Evolutionary conservation across 2,113 vertebrate genomes (phyloP).

Genomic region (Malurus elegans): DNA sequence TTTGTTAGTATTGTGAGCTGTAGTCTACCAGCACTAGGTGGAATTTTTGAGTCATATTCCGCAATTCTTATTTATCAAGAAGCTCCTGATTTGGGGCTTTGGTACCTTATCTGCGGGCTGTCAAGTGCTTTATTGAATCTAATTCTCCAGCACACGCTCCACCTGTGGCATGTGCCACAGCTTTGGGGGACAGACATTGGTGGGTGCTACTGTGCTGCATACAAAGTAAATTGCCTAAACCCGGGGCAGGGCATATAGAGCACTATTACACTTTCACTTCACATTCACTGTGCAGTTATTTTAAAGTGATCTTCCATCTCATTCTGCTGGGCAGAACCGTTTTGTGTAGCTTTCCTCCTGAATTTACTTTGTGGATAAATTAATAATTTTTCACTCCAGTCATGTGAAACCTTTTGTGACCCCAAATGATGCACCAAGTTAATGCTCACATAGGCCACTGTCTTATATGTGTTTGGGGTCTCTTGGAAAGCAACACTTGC

Average conservation of each 20-base stretch:
- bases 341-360: neutral
- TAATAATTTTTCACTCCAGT: neutral
- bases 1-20: neutral
- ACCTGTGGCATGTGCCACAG: neutral
- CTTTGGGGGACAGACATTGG: neutral
- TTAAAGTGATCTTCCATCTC: neutral
- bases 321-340: neutral
- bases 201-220: neutral
- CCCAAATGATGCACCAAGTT: neutral
- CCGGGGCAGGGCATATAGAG: neutral
- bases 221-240: neutral
- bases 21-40: neutral
- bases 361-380: neutral
- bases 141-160: rapidly evolving
- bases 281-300: neutral
- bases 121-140: neutral
- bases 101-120: neutral
- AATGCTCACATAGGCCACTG: neutral
- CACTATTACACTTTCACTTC: neutral
- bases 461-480: neutral
- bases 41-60: neutral
- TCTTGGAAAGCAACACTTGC: neutral
- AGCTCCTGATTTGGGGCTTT: neutral
- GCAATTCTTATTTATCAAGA: neutral
- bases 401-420: neutral